These are phyloP conservation scores for Procambarus virginalis DNA, from an alignment of 1,140 invertebrate genomes.

Conservation along the genomic window DNA sequence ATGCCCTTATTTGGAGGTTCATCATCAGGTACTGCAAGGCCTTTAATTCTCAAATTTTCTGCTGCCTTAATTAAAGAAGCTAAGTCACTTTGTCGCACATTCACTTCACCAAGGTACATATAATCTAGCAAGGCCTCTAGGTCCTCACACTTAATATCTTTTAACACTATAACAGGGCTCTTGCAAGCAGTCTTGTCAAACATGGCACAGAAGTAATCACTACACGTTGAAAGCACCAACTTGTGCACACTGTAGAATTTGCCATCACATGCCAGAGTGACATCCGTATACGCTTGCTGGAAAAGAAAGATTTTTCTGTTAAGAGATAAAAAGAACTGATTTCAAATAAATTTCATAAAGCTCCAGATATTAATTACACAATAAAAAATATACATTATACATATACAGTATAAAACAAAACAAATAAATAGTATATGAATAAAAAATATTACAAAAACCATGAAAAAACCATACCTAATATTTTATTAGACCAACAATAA, in stretches of 20 bases:
- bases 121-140: slow-evolving; percentile 69
- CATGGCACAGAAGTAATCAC: slow-evolving; percentile 70
- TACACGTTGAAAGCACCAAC: slow-evolving; percentile 69
- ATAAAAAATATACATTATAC: too few relatives aligned
- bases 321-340: neutral
- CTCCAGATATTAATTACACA: too few relatives aligned
- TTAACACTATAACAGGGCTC: slow-evolving; percentile 70
- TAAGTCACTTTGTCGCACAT: slow-evolving; percentile 70
- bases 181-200: slow-evolving; percentile 70
- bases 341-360: too few relatives aligned
- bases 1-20: slow-evolving; percentile 62
- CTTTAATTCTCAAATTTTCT: slow-evolving; percentile 68
- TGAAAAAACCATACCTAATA: too few relatives aligned
- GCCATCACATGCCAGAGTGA: slow-evolving; percentile 68
- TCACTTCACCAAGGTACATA: slow-evolving; percentile 71
- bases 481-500: too few relatives aligned
- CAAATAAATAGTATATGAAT: too few relatives aligned
- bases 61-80: slow-evolving; percentile 69
- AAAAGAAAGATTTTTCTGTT: neutral
- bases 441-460: too few relatives aligned
- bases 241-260: slow-evolving; percentile 70
- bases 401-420: too few relatives aligned
- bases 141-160: slow-evolving; percentile 70
- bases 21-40: slow-evolving; percentile 69
- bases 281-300: slow-evolving; percentile 69